Evolutionary conservation across 2,888 invertebrate genomes (phyloP).

Genomic region (Stenotaenia linearis): DNA sequence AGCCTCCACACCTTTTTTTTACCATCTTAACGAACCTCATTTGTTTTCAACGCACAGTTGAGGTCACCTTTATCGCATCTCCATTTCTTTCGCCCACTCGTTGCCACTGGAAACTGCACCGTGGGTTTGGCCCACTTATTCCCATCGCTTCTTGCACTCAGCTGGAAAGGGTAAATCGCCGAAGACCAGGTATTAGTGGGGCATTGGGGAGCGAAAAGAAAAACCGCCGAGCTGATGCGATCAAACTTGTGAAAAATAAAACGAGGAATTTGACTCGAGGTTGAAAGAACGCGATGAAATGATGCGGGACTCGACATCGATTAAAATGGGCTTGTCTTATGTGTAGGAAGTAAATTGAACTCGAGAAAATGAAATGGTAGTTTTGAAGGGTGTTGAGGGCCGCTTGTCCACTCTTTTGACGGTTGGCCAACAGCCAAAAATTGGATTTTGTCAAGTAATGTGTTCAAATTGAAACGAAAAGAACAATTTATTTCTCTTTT

Average conservation of each 20-base stretch:
- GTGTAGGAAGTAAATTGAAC: not conserved
- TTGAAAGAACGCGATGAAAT: not conserved
- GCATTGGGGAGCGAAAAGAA: not conserved
- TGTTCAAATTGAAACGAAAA: slow-evolving; percentile 2
- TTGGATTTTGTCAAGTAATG: slow-evolving; percentile 4
- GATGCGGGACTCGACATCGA: not conserved
- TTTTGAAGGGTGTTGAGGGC: not conserved
- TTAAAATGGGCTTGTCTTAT: not conserved
- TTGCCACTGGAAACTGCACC: slow-evolving; percentile 1
- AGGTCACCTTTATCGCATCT: slow-evolving; percentile 10
- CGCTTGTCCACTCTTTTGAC: not conserved
- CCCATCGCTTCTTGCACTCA: not conserved
- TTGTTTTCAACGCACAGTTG: slow-evolving; percentile 7
- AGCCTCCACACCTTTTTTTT: not conserved
- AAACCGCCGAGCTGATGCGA: not conserved
- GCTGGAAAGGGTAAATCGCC: not conserved
- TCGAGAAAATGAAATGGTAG: not conserved
- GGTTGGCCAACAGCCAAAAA: not conserved
- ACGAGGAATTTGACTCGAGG: not conserved
- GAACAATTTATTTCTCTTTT: not conserved
- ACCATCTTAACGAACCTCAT: not conserved
- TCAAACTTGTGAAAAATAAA: not conserved
- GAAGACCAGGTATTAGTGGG: not conserved
- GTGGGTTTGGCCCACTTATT: slow-evolving; percentile 6
- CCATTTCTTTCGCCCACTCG: slow-evolving; percentile 12